Evolutionary conservation across 2,797 vertebrate species (phyloP).

Genomic region (Chloroceryle amazona): DNA sequence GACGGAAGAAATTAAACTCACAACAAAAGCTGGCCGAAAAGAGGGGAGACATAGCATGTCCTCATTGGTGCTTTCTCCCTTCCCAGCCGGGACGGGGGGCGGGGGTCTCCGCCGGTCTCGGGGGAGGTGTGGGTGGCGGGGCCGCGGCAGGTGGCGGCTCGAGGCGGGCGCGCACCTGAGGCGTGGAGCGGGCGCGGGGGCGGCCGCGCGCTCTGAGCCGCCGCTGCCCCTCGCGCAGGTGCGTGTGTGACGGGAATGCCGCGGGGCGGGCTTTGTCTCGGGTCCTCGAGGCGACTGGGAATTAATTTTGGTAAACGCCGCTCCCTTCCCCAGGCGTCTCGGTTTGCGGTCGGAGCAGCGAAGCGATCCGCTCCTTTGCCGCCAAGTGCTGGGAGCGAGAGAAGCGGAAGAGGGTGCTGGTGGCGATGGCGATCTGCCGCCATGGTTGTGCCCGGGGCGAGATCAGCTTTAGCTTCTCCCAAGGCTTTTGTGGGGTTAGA

Average conservation of each 20-base stretch:
- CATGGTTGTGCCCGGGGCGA: not conserved
- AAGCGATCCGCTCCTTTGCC: not conserved
- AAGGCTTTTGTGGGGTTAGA: not conserved
- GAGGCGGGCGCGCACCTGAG: not conserved
- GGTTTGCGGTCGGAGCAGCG: fast-evolving
- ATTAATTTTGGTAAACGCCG: not conserved
- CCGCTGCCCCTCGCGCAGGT: fast-evolving
- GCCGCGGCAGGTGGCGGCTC: not conserved
- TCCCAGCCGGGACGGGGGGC: too few species aligned
- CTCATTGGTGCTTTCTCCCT: too few species aligned
- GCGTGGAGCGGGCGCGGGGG: not conserved
- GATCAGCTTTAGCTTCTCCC: not conserved
- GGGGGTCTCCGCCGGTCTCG: not conserved
- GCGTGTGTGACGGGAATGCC: not conserved
- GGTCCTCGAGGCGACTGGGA: not conserved
- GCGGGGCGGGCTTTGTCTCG: not conserved
- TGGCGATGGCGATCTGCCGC: not conserved
- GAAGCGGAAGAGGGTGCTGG: not conserved
- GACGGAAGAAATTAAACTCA: too few species aligned
- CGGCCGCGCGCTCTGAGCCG: too few species aligned
- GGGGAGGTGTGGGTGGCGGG: not conserved
- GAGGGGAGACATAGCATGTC: too few species aligned
- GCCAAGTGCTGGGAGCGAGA: not conserved
- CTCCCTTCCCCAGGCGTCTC: not conserved
- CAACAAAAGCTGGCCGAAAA: too few species aligned